Conservation (phyloP, 2,113 vertebrate species). For the Scortum barcoo region DNA sequence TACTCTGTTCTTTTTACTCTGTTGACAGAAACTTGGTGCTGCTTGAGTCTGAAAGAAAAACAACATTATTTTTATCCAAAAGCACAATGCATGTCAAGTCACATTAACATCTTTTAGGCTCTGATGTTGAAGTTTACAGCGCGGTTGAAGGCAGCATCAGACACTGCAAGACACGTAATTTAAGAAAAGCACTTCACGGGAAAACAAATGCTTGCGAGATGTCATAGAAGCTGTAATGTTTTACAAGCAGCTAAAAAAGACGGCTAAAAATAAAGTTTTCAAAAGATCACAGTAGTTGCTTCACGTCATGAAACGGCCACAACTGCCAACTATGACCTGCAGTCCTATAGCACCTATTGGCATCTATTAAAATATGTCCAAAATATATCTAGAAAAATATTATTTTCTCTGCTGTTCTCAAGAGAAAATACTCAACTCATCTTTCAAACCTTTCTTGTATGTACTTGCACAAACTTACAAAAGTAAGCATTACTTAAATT, state of each 20-base stretch:
- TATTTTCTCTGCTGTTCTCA: background rate
- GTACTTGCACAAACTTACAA: no score
- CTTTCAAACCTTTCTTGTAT: background rate
- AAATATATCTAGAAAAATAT: background rate
- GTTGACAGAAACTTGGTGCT: slow-evolving; percentile 3
- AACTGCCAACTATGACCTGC: background rate
- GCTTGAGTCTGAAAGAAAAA: slow-evolving; percentile 10
- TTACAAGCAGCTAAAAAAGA: slow-evolving; percentile 1
- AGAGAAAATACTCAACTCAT: no score
- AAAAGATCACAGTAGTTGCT: background rate
- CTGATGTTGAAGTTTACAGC: slow-evolving; percentile 1
- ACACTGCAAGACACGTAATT: background rate
- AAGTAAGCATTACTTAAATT: no score
- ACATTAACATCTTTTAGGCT: slow-evolving; percentile 19
- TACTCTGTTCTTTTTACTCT: background rate
- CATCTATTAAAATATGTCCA: background rate
- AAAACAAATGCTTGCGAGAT: slow-evolving; percentile 3
- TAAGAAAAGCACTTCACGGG: slow-evolving; percentile 16
- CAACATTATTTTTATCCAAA: slow-evolving; percentile 4
- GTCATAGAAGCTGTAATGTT: background rate
- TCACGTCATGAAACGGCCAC: background rate
- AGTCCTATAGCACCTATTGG: background rate
- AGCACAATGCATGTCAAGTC: slow-evolving; percentile 22
- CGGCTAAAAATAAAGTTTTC: slow-evolving; percentile 13
- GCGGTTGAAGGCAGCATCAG: slow-evolving; percentile 3